Evolutionary conservation across 2,888 invertebrate species (phyloP).

Genomic region (Lordiphosa fenestrarum): DNA sequence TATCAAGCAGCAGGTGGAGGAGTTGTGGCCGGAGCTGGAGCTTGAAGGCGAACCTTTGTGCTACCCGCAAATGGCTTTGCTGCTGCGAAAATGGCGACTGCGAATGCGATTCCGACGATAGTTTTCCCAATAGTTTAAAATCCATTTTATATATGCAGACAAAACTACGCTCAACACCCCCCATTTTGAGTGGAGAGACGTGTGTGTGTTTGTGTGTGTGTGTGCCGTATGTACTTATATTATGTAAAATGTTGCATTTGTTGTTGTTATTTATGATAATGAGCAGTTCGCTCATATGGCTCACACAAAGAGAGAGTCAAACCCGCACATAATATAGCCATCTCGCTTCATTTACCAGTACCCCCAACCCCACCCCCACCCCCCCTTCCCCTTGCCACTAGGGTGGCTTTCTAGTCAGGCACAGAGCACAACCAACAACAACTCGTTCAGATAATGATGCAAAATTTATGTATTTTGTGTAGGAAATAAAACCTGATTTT

Average conservation of each 20-base stretch:
- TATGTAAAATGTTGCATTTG: constrained; percentile 72
- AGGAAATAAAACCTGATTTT: constrained; percentile 77
- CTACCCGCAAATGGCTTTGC: constrained; percentile 43
- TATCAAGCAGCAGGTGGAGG: constrained; percentile 30
- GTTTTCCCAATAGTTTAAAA: constrained; percentile 64
- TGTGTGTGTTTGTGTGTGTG: constrained; percentile 25
- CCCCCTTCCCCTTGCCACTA: too few species aligned
- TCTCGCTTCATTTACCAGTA: constrained; percentile 70
- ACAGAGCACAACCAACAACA: constrained; percentile 20
- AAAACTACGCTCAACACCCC: constrained; percentile 13
- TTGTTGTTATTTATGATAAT: constrained; percentile 69
- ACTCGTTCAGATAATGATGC: constrained; percentile 73
- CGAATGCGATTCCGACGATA: constrained; percentile 56
- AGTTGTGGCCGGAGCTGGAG: background rate
- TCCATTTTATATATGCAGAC: constrained; percentile 53
- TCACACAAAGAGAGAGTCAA: constrained; percentile 14
- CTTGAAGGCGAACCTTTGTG: constrained; percentile 19
- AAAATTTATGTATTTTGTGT: constrained; percentile 78
- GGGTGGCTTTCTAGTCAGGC: constrained; percentile 35
- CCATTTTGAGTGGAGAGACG: background rate
- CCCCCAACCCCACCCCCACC: background rate
- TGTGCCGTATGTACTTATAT: constrained; percentile 51
- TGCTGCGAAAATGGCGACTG: constrained; percentile 44
- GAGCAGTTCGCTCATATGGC: constrained; percentile 72
- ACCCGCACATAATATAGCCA: constrained; percentile 67